These are phyloP conservation scores for Dermatophagoides farinae DNA, from an alignment of 1,140 invertebrate species.

Conservation along the genomic window DNA sequence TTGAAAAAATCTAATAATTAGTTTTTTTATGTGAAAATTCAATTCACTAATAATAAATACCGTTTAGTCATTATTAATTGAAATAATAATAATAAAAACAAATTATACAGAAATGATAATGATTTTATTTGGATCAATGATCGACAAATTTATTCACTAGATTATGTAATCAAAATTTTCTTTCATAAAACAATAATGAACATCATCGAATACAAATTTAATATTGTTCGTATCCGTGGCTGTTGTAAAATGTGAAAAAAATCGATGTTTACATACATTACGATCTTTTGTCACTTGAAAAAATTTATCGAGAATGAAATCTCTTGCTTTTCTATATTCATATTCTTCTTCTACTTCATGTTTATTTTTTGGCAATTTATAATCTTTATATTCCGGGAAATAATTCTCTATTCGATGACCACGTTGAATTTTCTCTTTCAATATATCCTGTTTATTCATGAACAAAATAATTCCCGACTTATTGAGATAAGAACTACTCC, in stretches of 20 bases:
- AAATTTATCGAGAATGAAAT: slow-evolving; percentile 45
- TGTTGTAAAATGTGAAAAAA: slow-evolving; percentile 38
- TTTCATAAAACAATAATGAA: slow-evolving; percentile 45
- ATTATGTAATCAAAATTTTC: slow-evolving; percentile 26
- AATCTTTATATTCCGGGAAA: slow-evolving; percentile 41
- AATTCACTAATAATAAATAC: not conserved
- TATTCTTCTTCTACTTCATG: slow-evolving; percentile 26
- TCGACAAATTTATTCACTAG: not conserved
- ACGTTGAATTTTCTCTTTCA: slow-evolving; percentile 43
- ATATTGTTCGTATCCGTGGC: slow-evolving; percentile 51
- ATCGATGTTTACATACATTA: slow-evolving; percentile 13
- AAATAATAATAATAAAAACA: not conserved
- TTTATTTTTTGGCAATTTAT: slow-evolving; percentile 16
- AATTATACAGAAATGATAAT: slow-evolving; percentile 19
- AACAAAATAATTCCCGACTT: slow-evolving; percentile 54
- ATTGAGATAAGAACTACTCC: slow-evolving; percentile 51
- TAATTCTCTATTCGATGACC: slow-evolving; percentile 39
- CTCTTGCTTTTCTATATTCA: slow-evolving; percentile 40
- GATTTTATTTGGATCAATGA: not conserved
- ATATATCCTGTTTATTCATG: slow-evolving; percentile 57
- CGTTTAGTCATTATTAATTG: not conserved
- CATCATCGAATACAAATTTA: slow-evolving; percentile 42
- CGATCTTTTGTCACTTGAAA: slow-evolving; percentile 20
- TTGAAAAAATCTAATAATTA: too few species aligned
- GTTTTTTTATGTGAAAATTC: too few species aligned